A percentile compares a stretch with the other conserved stretches of the same genome.
These are phyloP conservation scores for Myxocyprinus asiaticus DNA, from an alignment of 2,113 vertebrate genomes.

Conservation along the genomic window DNA sequence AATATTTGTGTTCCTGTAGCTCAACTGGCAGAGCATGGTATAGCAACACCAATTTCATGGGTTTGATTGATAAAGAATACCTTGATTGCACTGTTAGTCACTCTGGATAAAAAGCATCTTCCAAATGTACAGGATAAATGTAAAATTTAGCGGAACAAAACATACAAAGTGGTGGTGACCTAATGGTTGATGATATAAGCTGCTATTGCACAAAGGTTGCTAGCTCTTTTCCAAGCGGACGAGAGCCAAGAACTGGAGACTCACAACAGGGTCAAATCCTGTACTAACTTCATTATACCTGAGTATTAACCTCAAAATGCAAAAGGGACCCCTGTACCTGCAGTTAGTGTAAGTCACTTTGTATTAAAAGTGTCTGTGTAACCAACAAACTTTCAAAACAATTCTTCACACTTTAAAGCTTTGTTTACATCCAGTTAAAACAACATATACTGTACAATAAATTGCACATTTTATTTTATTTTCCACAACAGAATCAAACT, in stretches of 20 bases:
- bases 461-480: no score
- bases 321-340: background rate
- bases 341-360: conserved; percentile 27
- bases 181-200: background rate
- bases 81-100: no score
- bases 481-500: no score
- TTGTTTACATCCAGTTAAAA: no score
- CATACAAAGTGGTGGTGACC: background rate
- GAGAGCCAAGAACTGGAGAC: background rate
- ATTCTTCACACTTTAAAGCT: background rate
- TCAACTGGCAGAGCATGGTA: no score
- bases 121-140: no score
- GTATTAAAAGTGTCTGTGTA: conserved; percentile 1
- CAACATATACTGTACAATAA: no score
- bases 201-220: background rate
- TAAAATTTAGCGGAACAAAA: background rate
- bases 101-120: no score
- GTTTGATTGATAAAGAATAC: no score
- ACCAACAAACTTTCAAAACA: no score
- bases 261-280: background rate
- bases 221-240: background rate
- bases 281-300: background rate
- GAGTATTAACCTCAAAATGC: background rate
- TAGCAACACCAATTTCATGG: no score
- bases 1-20: no score